Base-by-base conservation (phyloP, 2,888 invertebrate genomes). In the Seira sanloemensis region DNA sequence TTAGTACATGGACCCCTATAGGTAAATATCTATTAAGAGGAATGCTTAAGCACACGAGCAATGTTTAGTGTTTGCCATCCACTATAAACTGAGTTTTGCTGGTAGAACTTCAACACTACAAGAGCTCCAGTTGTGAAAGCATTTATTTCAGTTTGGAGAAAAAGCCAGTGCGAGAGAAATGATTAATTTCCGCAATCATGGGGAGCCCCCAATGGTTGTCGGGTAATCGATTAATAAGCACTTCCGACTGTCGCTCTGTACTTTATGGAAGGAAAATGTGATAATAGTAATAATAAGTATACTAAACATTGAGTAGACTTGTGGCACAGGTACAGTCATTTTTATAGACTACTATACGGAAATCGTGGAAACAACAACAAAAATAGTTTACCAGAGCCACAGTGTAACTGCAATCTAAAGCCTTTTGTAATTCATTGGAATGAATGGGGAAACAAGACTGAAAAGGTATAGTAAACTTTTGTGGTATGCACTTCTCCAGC, bases 141-240 rank as follows among this genome's bases (percentile, higher is more conserved):
- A 58, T 79, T 79, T 79, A 74, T 81, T 74, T 75, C 81, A 71
- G 69, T 76, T 74, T 54, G n/a, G 72, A 62, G 68, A 76, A 79
- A 68, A 72, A 78, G 75, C 58, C 62, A 74, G 84, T 74, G 84
- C 50, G 84, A 86, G n/a, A n/a, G 85, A 86, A 86, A 88, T 88
- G 88, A 88, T 88, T 88, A 88, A 88, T 88, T 88, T 87, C 86
- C 85, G 86, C 86, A 88, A 88, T 87, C 87, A 88, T 86, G 86
- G 84, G 85, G 77, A 81, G 78, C 79, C 77, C 78, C 78, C 82
- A 74, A 75, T 78, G 81, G 81, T 77, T 81, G 76, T 80, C 86
- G 86, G 86, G 82, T 86, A 88, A 88, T 88, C 88, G 88, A 88
- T 88, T 88, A 88, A 88, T 88, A 88, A 88, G 86, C 85, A 86